Base-by-base conservation (phyloP, 1,140 invertebrate genomes). In the Temnothorax curvispinosus region DNA sequence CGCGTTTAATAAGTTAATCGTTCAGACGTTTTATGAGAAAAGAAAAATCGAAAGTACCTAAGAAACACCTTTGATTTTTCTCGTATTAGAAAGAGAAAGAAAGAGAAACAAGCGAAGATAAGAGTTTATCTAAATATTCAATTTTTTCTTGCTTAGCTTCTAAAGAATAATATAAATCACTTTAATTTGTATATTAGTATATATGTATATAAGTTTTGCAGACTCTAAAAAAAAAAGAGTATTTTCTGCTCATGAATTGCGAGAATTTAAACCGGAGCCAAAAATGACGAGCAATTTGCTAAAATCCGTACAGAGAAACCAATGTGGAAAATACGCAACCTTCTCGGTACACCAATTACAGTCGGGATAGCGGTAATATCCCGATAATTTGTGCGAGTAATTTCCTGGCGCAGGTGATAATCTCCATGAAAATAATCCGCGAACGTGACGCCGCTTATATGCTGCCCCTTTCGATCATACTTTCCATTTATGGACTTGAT, bases 341-440 rank as follows among this genome's bases (percentile, higher is more conserved):
- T 62, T 71, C 64, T 44, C 44, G 47, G 50, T 32, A 41, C 74
- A 86, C 11, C 87, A 72, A 89, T 89, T 89, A 89, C 52, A 89
- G 41, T 65, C 27, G 27, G 27, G 27, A 27, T 4, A 41, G 6
- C 54, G 32, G 69, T 89, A 90, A 90, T 87, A 60, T 71, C 32
- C 72, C 38, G 88, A 90, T 85, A 90, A 90, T 90, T 90, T 87
- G 88, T 21, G 41, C 65, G 47, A 76, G 88, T 67, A 89, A 90
- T 90, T 90, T 85, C 72, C 58, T 62, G 58, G 21, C 54, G 5
- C 85, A 87, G 84, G 89, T 86, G 89, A 85, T 91, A 88, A 89
- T 91, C 75, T 84, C 72, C 77, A 82, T 47, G 21, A 54, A 81
- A 82, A 91, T 92, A 90, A 92, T 89, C 64, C 74, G 41, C 88